Conservation (phyloP, 2,113 vertebrate genomes). For the Furnarius figulus region DNA sequence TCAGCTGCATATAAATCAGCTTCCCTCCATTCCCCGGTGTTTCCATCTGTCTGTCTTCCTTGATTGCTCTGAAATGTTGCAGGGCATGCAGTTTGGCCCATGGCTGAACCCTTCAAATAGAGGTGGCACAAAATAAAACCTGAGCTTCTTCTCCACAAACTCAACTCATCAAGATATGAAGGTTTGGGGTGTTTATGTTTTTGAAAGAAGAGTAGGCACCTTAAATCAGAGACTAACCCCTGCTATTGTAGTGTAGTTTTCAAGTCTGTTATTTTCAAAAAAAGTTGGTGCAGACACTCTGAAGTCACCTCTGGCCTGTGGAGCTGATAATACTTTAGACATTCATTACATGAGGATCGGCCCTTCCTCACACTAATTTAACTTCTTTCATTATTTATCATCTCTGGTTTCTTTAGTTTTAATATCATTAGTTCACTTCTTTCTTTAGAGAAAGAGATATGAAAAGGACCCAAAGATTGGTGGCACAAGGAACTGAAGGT, state of each 20-base stretch:
- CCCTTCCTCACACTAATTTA: neutral
- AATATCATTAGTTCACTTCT: neutral
- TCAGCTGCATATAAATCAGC: slow-evolving; percentile 61
- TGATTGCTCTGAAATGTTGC: slow-evolving; percentile 58
- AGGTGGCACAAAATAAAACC: slow-evolving; percentile 1
- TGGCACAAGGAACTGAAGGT: neutral
- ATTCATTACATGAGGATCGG: neutral
- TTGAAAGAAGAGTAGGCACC: neutral
- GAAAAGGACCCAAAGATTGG: neutral
- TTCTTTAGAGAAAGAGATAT: neutral
- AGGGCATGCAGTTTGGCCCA: slow-evolving; percentile 1
- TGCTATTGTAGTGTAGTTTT: neutral
- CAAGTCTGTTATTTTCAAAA: neutral
- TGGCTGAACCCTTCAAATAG: slow-evolving; percentile 14
- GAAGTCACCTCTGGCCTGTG: neutral
- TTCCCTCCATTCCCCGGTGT: slow-evolving; percentile 20
- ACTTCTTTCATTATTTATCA: neutral
- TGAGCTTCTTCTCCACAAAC: neutral
- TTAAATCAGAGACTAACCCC: neutral
- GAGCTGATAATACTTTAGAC: neutral
- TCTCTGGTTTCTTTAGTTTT: neutral
- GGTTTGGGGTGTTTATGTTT: neutral
- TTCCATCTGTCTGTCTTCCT: slow-evolving; percentile 65
- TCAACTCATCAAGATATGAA: neutral
- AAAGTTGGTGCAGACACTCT: neutral